Conservation (phyloP, 2,797 vertebrate genomes). For the Ispidina lecontei region DNA sequence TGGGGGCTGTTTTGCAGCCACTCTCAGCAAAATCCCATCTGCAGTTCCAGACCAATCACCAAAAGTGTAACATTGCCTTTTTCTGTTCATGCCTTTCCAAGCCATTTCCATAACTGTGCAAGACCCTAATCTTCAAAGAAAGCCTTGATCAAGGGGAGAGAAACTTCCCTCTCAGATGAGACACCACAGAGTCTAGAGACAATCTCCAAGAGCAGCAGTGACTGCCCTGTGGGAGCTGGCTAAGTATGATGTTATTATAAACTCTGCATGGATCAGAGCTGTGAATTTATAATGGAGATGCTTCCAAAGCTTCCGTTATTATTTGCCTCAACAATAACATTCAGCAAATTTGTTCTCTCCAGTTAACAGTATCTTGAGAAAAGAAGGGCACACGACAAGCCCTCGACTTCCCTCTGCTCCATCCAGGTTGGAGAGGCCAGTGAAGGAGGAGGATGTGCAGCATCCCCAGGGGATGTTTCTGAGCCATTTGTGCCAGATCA, state of each 20-base stretch:
- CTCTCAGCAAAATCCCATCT: neutral
- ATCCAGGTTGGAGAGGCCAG: rapidly evolving
- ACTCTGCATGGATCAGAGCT: slow-evolving; percentile 68
- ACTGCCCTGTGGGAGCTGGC: slow-evolving; percentile 46
- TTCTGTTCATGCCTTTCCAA: slow-evolving; percentile 23
- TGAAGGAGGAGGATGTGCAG: neutral
- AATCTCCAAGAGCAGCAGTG: slow-evolving; percentile 42
- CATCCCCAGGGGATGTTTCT: neutral
- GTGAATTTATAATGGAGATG: slow-evolving; percentile 58
- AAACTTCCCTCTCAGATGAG: slow-evolving; percentile 26
- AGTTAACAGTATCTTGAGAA: neutral
- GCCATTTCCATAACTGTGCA: slow-evolving; percentile 27
- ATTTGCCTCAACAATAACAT: slow-evolving; percentile 18
- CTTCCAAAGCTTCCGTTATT: slow-evolving; percentile 25
- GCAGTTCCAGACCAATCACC: neutral
- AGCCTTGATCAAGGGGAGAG: slow-evolving; percentile 42
- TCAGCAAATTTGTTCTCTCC: slow-evolving; percentile 4
- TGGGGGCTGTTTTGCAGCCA: neutral
- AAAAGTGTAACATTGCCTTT: slow-evolving; percentile 29
- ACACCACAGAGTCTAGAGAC: neutral
- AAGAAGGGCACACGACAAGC: neutral
- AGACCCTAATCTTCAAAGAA: slow-evolving; percentile 57
- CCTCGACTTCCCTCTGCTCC: neutral
- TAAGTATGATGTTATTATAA: slow-evolving; percentile 56
- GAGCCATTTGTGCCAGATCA: neutral